Base-by-base conservation (phyloP, 2,797 vertebrate genomes). In the Peromyscus aztecus region DNA sequence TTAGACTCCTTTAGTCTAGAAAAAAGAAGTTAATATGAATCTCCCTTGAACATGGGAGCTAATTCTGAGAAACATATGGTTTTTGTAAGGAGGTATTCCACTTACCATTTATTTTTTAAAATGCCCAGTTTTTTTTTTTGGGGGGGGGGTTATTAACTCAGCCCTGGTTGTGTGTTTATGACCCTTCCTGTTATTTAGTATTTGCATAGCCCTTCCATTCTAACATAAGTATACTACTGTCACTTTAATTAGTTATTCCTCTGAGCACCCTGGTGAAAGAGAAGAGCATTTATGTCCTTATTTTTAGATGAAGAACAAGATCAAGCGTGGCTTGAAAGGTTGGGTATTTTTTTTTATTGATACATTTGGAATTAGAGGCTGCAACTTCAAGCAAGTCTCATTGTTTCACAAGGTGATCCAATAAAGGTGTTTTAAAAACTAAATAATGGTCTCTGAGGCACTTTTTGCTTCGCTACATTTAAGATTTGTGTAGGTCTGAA, bases 291-390 rank as follows among this genome's bases (percentile, higher is more conserved):
- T 92, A 5, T 96, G 37, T 21, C 16, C 19, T 71, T 89, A 91
- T 90, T 90, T 96, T 61, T 77, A 88, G n/a, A 84, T 46, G 46
- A 95, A 97, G 84, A 61, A 55, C 37, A 96, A 91, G 78, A 27
- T 89, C 65, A 84, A 94, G 76, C 27, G 81, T 31, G 2, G 12
- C 5, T 80, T 88, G 4, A 31, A 93, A 90, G 19, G 24, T 57
- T 65, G 13, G 24, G 1, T 24, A 65, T 63, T 88, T 59, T 24
- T 49, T 81, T 89, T 94, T 94, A 73, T 37, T 43, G 55, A 46
- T 63, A 63, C 11, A n/a, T 82, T 81, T 49, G 19, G 19, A 96
- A 95, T 94, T 91, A 97, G 69, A 23, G 21, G 19, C 37, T 82
- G 4, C 63, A 29, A 87, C 55, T 92, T 87, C 24, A 77, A 52